phyloP scores from a whole-genome alignment of 2,113 vertebrate genomes.

The Pygoscelis adeliae region DNA sequence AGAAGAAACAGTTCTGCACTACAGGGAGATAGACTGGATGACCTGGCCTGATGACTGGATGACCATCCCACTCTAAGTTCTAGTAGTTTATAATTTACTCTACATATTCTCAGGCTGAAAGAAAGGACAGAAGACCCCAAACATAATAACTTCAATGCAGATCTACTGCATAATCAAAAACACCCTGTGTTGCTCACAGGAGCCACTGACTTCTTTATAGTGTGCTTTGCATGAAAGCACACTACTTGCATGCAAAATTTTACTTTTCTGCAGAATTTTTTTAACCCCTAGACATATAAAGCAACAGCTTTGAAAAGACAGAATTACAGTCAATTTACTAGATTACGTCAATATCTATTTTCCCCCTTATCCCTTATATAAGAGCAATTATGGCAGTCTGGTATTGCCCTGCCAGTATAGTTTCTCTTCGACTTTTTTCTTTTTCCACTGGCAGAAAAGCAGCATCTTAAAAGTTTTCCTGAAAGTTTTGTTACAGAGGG shows the following conservation, averaged over 20 bases:
- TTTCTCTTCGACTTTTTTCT: constrained; percentile 88
- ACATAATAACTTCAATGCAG: not conserved
- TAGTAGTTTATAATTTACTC: not conserved
- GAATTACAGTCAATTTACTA: not conserved
- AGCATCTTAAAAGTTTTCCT: constrained; percentile 97
- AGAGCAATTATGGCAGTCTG: constrained; percentile 67
- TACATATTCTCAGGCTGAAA: not conserved
- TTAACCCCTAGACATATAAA: constrained; percentile 1
- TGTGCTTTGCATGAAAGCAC: not conserved
- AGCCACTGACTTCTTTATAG: constrained; percentile 5
- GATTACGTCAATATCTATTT: not conserved
- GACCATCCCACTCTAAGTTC: not conserved
- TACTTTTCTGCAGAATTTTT: not conserved
- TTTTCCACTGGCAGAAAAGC: constrained; percentile 92
- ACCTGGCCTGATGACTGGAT: not conserved
- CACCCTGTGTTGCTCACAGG: not conserved
- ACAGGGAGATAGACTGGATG: not conserved
- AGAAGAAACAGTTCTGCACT: not conserved
- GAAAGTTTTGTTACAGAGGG: constrained; percentile 98
- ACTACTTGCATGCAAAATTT: constrained; percentile 15
- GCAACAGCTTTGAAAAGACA: constrained; percentile 14
- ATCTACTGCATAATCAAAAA: not conserved
- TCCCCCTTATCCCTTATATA: not conserved
- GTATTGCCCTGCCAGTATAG: constrained; percentile 89
- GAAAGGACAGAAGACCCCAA: not conserved